Evolutionary conservation across 2,888 invertebrate species (phyloP), one percentile per base, ranked within the genome.

Genomic region (Cataglyphis altisquamis): DNA sequence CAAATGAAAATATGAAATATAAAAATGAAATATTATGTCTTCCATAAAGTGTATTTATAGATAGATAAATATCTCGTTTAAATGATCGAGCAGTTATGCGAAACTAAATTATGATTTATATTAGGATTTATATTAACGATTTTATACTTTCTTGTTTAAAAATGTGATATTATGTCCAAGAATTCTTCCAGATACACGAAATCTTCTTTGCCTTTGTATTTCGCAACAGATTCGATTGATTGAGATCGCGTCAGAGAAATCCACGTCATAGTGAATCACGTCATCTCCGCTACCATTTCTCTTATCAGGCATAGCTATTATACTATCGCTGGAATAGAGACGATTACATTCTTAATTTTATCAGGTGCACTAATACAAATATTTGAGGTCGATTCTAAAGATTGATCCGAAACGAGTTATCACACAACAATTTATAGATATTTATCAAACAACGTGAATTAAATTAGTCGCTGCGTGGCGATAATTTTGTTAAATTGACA

Each of bases 281-380:
- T 77, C 77, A 77, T 39, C 67, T 39, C 67, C 67, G 77, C 68
- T 36, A 75, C 64, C 68, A 77, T 77, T 68, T 77, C 77, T 77
- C 77, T 68, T 77, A 68, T 77, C 77, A 77, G 55, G 68, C 77
- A 25, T 39, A 55, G 68, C 55, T 77, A 77, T 77, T 68, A 77
- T 77, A 57, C 15, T 68, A 77, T 77, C 55, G 77, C 55, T 41
- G 29, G 29, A 39, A 55, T 77, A 57, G 29, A 29, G 29, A 55
- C 55, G 67, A 68, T 15, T 41, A 68, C 39, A 57, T 67, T 55
- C 77, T 68, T 68, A 77, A 77, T 77, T 77, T 67, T 55, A 15
- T 10, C 67, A 68, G 41, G 41, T 68, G 68, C 29, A 57, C 55
- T 52, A 29, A 12, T 64, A 29, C 15, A n/a, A n/a, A 29, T n/a